phyloP scores from a whole-genome alignment of 2,797 vertebrate genomes.

The Enteromius paludinosus region DNA sequence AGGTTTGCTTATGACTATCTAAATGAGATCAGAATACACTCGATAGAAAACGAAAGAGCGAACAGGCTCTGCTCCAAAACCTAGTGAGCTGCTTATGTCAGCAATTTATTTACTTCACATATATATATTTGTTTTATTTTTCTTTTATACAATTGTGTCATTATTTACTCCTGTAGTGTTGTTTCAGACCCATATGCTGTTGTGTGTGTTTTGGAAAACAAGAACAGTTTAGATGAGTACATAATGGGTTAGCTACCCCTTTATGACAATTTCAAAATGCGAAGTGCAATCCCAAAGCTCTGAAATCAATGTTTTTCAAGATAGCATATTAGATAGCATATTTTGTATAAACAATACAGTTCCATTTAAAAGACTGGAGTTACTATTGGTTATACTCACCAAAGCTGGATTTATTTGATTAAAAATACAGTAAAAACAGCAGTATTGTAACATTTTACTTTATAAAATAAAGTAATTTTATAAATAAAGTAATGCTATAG shows the following conservation, averaged over 20 bases:
- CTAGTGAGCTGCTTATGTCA: neutral
- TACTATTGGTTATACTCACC: neutral
- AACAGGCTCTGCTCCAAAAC: conserved; percentile 5
- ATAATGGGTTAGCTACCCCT: neutral
- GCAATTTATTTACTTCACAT: neutral
- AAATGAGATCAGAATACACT: conserved; percentile 69
- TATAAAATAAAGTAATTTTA: neutral
- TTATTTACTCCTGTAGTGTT: conserved; percentile 7
- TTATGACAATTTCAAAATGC: neutral
- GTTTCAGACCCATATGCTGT: neutral
- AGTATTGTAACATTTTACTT: neutral
- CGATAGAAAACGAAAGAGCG: conserved; percentile 62
- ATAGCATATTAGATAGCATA: neutral
- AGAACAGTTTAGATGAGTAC: neutral
- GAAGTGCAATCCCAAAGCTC: neutral
- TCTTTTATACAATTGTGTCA: neutral
- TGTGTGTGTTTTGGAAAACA: neutral
- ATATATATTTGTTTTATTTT: too few species aligned
- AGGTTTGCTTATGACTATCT: conserved; percentile 72
- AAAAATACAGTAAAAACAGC: neutral
- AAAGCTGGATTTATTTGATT: neutral
- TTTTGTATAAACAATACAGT: neutral
- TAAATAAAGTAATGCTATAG: neutral
- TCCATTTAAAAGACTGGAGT: neutral
- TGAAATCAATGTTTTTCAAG: neutral